Evolutionary conservation across 2,888 invertebrate species (phyloP), one percentile per base, ranked within the genome.

Genomic region (Erebia aethiops): DNA sequence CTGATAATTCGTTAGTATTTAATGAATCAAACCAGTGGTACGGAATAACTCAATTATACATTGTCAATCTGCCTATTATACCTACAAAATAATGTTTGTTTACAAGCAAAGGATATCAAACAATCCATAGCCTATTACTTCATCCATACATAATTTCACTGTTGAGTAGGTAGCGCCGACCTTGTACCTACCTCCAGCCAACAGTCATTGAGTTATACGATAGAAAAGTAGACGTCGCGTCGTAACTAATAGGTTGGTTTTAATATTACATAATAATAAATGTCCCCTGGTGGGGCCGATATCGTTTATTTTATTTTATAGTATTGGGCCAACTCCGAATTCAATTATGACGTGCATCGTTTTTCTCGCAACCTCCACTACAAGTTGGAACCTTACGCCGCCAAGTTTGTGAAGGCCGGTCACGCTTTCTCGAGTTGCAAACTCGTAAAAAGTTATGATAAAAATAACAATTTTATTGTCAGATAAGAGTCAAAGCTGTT

Each of bases 111-210:
- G 43, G 43, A 64, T 41, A 61, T 61, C 64, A 69, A 67, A 71
- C 54, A 57, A 51, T 26, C 16, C 26, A 63, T 58, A 16, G 67
- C 52, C 21, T 67, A 67, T 51, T 71, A 35, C 46, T 70, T 54
- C 70, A 66, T 82, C 80, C 76, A 77, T 82, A 85, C 84, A 85
- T 87, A 87, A 87, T 84, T 80, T 82, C 79, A 75, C 77, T 71
- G 74, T 76, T 78, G 77, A 76, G 78, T 83, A 81, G 79, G 79
- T 77, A 76, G 75, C 46, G 21, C 61, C 74, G 79, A 77, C 82
- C 81, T 82, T 82, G 81, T 65, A 3, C 26, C 11, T 26, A 56
- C 56, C 56, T 56, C 21, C 18, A 16, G 16, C 16, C 52, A 16
- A 52, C 10, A 18, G 16, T n/a, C 16, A 18, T 16, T 52, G 52